phyloP scores from a whole-genome alignment of 2,888 invertebrate species.

The Drosophila subquinaria region DNA sequence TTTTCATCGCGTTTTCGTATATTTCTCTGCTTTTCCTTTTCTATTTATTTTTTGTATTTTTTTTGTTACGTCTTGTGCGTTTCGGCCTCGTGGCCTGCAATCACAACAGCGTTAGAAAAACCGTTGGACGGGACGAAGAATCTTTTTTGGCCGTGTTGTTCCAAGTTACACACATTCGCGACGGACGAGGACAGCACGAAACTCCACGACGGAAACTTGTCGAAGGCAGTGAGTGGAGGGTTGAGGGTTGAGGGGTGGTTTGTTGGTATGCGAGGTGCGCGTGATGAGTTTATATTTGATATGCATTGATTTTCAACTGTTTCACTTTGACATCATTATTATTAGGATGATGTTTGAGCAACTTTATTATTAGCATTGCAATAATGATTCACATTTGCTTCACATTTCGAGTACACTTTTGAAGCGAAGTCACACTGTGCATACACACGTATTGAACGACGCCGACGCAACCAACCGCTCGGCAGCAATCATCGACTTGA shows the following conservation, averaged over 20 bases:
- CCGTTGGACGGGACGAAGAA: conserved; percentile 29
- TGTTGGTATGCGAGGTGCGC: conserved; percentile 53
- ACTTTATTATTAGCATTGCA: conserved; percentile 36
- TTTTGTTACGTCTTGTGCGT: conserved; percentile 44
- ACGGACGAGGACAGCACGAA: conserved; percentile 13
- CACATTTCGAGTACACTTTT: conserved; percentile 3
- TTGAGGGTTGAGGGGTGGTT: conserved; percentile 3
- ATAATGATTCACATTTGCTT: conserved; percentile 42
- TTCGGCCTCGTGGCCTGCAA: conserved; percentile 63
- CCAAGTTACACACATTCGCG: conserved; percentile 20
- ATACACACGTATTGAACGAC: conserved; percentile 22
- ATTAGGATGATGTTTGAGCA: conserved; percentile 22
- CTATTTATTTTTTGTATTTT: conserved; percentile 25
- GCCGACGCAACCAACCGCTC: conserved; percentile 81
- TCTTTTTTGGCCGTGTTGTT: conserved; percentile 7
- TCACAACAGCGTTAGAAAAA: conserved; percentile 49
- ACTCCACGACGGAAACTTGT: conserved; percentile 16
- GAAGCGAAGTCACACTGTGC: conserved; percentile 49
- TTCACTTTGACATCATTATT: conserved; percentile 39
- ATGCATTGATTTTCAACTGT: conserved; percentile 48
- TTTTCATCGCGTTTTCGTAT: conserved; percentile 73
- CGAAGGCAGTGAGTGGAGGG: not conserved
- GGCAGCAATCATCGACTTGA: conserved; percentile 84
- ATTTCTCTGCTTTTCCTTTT: conserved; percentile 40
- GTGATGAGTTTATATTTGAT: conserved; percentile 42